Conservation (phyloP, 2,113 vertebrate species). For the Stigmatopora nigra region DNA sequence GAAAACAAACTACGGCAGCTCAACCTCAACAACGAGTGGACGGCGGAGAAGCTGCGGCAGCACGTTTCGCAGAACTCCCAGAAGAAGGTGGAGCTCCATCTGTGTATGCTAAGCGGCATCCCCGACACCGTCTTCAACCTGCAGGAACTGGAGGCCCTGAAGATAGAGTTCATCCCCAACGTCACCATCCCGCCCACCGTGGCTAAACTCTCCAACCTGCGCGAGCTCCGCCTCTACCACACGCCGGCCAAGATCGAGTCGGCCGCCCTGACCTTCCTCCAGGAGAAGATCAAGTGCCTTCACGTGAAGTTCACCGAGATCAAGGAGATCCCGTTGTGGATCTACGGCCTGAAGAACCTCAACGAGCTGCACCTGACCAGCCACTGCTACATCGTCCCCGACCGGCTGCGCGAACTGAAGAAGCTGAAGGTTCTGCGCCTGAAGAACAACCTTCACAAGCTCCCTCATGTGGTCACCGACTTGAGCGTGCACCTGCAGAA, state of each 20-base stretch:
- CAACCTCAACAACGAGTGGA: constrained; percentile 99
- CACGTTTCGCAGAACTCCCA: constrained; percentile 93
- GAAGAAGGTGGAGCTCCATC: constrained; percentile 93
- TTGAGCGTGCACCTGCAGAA: constrained; percentile 96
- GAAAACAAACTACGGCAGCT: constrained; percentile 96
- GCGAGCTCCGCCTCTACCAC: constrained; percentile 96
- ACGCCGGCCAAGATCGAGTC: constrained; percentile 96
- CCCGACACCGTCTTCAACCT: constrained; percentile 95
- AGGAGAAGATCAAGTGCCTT: constrained; percentile 89
- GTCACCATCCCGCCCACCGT: constrained; percentile 95
- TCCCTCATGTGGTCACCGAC: constrained; percentile 95
- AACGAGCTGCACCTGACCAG: constrained; percentile 93
- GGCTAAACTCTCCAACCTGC: constrained; percentile 88
- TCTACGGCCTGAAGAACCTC: constrained; percentile 95
- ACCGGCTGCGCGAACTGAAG: constrained; percentile 90
- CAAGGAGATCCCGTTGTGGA: constrained; percentile 98
- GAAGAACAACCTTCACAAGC: constrained; percentile 96
- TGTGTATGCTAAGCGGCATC: constrained; percentile 97
- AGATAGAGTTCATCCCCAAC: constrained; percentile 93
- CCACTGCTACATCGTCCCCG: constrained; percentile 94
- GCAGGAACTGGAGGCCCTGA: constrained; percentile 89
- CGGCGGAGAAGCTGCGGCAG: constrained; percentile 90
- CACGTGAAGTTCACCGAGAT: constrained; percentile 99
- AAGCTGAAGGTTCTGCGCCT: constrained; percentile 89
- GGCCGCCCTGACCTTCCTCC: constrained; percentile 88